These are phyloP conservation scores for Tetrao urogallus DNA, from an alignment of 2,113 vertebrate genomes.

Conservation along the genomic window DNA sequence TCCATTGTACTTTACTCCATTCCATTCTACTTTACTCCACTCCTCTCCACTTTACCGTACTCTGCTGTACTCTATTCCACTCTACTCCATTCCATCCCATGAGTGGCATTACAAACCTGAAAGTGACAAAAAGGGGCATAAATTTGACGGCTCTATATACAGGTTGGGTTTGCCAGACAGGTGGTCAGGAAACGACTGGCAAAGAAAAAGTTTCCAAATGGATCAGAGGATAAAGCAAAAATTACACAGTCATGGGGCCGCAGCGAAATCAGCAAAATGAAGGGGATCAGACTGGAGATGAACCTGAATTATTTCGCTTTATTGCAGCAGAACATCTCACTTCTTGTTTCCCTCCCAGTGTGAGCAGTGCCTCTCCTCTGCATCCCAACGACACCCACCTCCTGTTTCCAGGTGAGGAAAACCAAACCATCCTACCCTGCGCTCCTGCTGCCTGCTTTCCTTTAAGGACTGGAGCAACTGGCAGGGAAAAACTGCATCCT, in stretches of 20 bases:
- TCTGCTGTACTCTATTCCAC: too few species aligned
- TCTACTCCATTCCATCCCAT: neutral
- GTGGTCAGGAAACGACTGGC: neutral
- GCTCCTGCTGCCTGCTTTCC: accelerated
- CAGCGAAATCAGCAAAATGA: neutral
- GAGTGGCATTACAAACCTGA: neutral
- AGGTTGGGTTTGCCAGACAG: neutral
- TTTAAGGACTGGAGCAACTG: neutral
- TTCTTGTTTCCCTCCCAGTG: neutral
- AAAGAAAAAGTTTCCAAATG: accelerated
- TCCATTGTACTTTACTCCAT: too few species aligned
- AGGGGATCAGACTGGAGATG: accelerated
- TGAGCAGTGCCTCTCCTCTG: accelerated
- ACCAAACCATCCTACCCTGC: accelerated
- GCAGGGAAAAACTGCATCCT: neutral
- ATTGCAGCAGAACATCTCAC: neutral
- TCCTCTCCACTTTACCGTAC: too few species aligned
- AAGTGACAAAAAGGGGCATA: too few species aligned
- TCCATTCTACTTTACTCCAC: too few species aligned
- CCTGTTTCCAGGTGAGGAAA: neutral
- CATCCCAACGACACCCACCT: neutral
- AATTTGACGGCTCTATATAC: accelerated
- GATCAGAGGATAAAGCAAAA: neutral
- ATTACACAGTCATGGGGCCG: accelerated
- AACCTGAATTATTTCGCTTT: neutral